Percentiles rank a stretch among this genome's conserved stretches.
phyloP scores from a whole-genome alignment of 2,888 invertebrate species.

The Sepiola atlantica region DNA sequence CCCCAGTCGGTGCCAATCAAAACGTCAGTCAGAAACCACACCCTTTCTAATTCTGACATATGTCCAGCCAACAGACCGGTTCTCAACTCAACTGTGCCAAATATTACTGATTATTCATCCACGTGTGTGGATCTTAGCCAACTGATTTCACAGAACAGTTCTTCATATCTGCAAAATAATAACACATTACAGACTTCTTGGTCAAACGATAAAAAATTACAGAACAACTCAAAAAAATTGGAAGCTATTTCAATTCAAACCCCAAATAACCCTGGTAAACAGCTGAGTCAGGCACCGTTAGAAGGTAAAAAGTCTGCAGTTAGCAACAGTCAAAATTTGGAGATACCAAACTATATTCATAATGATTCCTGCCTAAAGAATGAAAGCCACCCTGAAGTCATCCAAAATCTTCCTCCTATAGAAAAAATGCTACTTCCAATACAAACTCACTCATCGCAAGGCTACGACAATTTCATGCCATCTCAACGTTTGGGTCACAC shows the following conservation, averaged over 20 bases:
- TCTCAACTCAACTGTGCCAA: not conserved
- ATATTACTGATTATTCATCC: not conserved
- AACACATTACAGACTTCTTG: not conserved
- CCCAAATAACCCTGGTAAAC: not conserved
- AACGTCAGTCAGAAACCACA: not conserved
- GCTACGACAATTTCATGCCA: not conserved
- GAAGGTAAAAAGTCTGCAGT: not conserved
- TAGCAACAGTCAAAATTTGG: not conserved
- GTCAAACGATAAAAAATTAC: not conserved
- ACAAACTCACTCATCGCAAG: not conserved
- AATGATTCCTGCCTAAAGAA: not conserved
- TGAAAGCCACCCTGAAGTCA: not conserved
- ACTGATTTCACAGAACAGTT: not conserved
- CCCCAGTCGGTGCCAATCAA: not conserved
- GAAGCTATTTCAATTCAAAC: not conserved
- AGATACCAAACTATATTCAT: not conserved
- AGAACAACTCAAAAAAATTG: not conserved
- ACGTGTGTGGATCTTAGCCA: not conserved
- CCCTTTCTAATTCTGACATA: not conserved
- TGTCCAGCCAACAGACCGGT: not conserved
- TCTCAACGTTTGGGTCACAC: not conserved
- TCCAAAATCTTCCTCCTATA: not conserved
- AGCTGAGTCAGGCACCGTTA: not conserved
- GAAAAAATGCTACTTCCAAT: not conserved
- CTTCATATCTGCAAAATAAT: not conserved